A percentile compares a stretch with the other conserved stretches of the same genome.
Evolutionary conservation across 2,113 vertebrate genomes (phyloP).

Genomic region (Tetraodon nigroviridis): DNA sequence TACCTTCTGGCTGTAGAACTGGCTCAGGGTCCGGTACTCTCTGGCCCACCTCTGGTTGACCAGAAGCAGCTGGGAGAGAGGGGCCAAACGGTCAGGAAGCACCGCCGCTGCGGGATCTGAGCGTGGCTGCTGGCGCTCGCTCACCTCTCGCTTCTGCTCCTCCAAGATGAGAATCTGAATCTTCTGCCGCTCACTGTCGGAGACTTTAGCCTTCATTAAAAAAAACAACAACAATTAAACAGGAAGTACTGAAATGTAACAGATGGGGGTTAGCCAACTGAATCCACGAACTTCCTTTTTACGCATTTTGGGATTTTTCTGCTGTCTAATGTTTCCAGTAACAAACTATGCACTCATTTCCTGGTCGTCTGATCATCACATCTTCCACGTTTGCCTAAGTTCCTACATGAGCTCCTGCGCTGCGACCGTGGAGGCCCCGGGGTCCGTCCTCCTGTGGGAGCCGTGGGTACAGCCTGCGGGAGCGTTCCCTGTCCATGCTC

Average conservation of each 20-base stretch:
- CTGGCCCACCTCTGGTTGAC: slow-evolving; percentile 67
- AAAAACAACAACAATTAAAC: slow-evolving; percentile 4
- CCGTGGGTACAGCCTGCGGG: slow-evolving; percentile 45
- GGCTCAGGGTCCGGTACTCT: slow-evolving; percentile 56
- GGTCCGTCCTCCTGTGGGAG: slow-evolving; percentile 31
- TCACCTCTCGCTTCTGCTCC: slow-evolving; percentile 56
- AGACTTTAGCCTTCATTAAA: slow-evolving; percentile 16
- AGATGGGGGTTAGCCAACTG: slow-evolving; percentile 19
- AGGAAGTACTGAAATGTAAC: slow-evolving; percentile 30
- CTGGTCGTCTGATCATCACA: not conserved
- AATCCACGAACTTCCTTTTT: slow-evolving; percentile 52
- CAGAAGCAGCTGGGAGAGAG: slow-evolving; percentile 51
- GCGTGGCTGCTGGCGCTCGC: slow-evolving; percentile 15
- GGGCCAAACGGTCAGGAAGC: no score
- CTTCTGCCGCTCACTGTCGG: slow-evolving; percentile 2
- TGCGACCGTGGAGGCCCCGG: not conserved
- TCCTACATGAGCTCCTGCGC: slow-evolving; percentile 36
- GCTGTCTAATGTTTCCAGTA: slow-evolving; percentile 35
- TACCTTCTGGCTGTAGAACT: slow-evolving; percentile 55
- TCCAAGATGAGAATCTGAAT: slow-evolving; percentile 48
- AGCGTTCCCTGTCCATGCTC: slow-evolving; percentile 7
- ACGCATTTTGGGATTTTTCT: slow-evolving; percentile 56
- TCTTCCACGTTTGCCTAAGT: slow-evolving; percentile 9
- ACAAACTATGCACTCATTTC: not conserved
- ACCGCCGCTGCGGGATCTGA: not conserved